These are phyloP conservation scores for Chaitophorus viminalis DNA, from an alignment of 2,888 invertebrate genomes.

Conservation along the genomic window DNA sequence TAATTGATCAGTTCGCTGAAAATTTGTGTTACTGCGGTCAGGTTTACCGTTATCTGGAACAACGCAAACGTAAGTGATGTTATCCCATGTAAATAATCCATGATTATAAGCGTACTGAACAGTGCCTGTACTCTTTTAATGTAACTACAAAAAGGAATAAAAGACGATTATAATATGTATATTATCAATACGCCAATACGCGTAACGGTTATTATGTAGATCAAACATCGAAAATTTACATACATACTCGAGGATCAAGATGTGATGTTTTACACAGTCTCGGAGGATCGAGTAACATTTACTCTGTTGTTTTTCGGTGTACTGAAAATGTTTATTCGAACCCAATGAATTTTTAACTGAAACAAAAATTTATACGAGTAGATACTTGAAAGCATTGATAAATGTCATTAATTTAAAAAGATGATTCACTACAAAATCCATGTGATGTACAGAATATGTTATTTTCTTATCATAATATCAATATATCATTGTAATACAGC, in stretches of 20 bases:
- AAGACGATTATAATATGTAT: neutral
- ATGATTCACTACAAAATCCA: too few relatives aligned
- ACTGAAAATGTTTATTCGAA: neutral
- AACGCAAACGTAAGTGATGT: constrained; percentile 6
- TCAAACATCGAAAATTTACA: neutral
- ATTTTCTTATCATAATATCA: too few relatives aligned
- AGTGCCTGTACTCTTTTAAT: neutral
- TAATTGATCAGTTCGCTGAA: neutral
- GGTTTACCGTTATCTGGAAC: constrained; percentile 7
- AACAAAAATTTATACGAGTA: neutral
- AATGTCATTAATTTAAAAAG: too few relatives aligned
- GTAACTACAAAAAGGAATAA: constrained; percentile 1
- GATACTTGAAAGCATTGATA: neutral
- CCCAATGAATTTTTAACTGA: neutral
- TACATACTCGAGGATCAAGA: neutral
- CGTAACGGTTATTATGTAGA: neutral
- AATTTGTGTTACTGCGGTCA: too few relatives aligned
- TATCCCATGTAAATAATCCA: constrained; percentile 26
- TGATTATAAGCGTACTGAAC: neutral
- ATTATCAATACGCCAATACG: too few relatives aligned
- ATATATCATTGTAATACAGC: too few relatives aligned
- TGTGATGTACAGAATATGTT: too few relatives aligned
- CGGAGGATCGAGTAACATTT: neutral
- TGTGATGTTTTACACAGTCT: neutral
- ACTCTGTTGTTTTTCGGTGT: neutral